Conservation (phyloP, 2,888 invertebrate genomes). For the Diogma glabrata region DNA sequence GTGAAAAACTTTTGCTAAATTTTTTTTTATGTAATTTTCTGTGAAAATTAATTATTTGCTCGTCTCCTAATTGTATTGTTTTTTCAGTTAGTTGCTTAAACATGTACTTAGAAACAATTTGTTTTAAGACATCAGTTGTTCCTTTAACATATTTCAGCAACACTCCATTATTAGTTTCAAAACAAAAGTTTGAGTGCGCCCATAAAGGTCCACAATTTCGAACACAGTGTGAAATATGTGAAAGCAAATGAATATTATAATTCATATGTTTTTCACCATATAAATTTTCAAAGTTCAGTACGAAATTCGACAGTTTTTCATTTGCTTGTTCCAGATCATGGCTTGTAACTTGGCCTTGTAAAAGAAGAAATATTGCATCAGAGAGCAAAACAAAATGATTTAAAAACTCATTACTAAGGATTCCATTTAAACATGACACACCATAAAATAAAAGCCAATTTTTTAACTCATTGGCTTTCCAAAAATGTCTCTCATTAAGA, state of each 20-base stretch:
- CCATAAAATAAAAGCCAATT: not conserved
- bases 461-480: not conserved
- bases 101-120: not conserved
- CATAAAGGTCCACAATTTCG: slow-evolving; percentile 5
- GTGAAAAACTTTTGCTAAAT: not conserved
- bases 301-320: not conserved
- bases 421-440: not conserved
- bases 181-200: slow-evolving; percentile 1
- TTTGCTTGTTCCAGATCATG: not conserved
- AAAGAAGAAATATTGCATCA: not conserved
- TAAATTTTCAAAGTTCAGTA: not conserved
- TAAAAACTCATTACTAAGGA: not conserved
- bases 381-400: slow-evolving; percentile 1
- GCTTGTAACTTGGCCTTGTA: not conserved
- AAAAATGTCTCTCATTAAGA: not conserved
- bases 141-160: slow-evolving; percentile 1
- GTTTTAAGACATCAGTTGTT: slow-evolving; percentile 1
- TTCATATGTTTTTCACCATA: slow-evolving; percentile 9
- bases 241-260: slow-evolving; percentile 8
- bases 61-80: not conserved
- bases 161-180: not conserved
- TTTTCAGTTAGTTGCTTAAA: not conserved
- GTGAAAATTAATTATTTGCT: not conserved
- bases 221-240: slow-evolving; percentile 3
- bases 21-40: not conserved